A percentile compares a stretch with the other conserved stretches of the same genome.
These are phyloP conservation scores for Poecile atricapillus DNA, from an alignment of 2,113 vertebrate genomes.

Conservation along the genomic window DNA sequence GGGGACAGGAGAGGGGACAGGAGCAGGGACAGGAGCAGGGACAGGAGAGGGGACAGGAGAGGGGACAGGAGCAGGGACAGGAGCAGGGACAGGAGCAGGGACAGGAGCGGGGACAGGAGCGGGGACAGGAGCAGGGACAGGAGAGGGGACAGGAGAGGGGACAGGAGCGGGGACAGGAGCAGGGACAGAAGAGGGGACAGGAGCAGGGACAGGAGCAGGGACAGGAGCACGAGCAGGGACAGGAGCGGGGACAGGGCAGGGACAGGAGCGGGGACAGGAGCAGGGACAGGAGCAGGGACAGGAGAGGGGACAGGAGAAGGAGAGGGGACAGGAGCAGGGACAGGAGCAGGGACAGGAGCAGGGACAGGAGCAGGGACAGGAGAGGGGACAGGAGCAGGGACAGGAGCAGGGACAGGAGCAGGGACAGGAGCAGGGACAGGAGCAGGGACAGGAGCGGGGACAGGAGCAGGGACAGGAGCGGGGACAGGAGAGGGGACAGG, in stretches of 20 bases:
- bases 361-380: neutral
- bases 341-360: neutral
- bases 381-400: rapidly evolving
- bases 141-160: rapidly evolving
- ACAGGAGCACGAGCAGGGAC: too few relatives aligned
- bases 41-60: too few relatives aligned
- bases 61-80: neutral
- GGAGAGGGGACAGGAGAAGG: neutral
- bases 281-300: too few relatives aligned
- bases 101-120: neutral
- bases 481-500: too few relatives aligned
- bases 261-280: neutral
- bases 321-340: rapidly evolving
- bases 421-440: rapidly evolving
- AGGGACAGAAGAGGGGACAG: neutral
- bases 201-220: too few relatives aligned
- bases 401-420: rapidly evolving
- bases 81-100: too few relatives aligned
- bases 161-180: neutral
- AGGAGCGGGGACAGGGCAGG: too few relatives aligned
- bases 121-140: neutral
- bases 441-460: too few relatives aligned
- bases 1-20: too few relatives aligned
- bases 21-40: too few relatives aligned
- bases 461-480: rapidly evolving